A percentile compares a stretch with the other conserved stretches of the same genome.
Evolutionary conservation across 2,113 vertebrate genomes (phyloP).

Genomic region (Megalops atlanticus): DNA sequence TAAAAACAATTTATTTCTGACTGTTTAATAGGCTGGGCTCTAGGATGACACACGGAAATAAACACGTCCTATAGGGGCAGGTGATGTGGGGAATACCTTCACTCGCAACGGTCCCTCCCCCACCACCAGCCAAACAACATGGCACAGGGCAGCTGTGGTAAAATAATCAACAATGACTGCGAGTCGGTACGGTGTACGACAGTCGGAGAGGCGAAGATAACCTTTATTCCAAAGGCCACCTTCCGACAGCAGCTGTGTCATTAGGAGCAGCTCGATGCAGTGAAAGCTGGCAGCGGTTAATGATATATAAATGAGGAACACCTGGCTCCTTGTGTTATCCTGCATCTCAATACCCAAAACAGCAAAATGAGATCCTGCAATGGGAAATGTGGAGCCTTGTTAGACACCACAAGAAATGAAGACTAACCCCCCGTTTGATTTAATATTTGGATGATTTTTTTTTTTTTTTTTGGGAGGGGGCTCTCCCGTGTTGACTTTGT

Average conservation of each 20-base stretch:
- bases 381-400: background rate
- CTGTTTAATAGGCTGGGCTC: no score
- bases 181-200: background rate
- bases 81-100: background rate
- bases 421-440: no score
- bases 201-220: background rate
- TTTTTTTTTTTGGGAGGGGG: no score
- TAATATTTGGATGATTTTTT: no score
- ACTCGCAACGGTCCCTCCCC: background rate
- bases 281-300: background rate
- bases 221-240: constrained; percentile 14
- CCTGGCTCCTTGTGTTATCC: background rate
- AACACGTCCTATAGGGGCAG: background rate
- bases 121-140: background rate
- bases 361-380: background rate
- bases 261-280: background rate
- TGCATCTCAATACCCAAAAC: background rate
- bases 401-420: no score
- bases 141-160: background rate
- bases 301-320: constrained; percentile 9
- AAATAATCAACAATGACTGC: background rate
- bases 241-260: no score
- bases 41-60: no score
- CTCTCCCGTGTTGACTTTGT: no score
- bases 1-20: background rate